A percentile compares a stretch with the other conserved stretches of the same genome.
Evolutionary conservation across 1,140 invertebrate species (phyloP).

Genomic region (Brachionus manjavacas): DNA sequence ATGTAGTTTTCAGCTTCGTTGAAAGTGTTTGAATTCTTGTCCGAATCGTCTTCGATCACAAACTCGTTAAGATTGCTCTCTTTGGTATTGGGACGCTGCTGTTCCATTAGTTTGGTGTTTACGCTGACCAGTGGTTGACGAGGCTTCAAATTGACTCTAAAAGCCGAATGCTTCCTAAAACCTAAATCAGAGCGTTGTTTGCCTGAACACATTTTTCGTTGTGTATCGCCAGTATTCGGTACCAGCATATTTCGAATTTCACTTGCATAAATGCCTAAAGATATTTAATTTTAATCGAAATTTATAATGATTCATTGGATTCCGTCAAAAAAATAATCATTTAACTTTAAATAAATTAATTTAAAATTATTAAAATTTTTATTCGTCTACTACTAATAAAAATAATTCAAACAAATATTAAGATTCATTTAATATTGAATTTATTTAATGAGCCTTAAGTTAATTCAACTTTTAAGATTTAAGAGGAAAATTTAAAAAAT

Average conservation of each 20-base stretch:
- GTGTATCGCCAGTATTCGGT: background rate
- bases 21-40: conserved; percentile 11
- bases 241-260: conserved; percentile 20
- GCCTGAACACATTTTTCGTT: background rate
- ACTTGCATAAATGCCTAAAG: conserved; percentile 24
- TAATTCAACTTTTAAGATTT: too few relatives aligned
- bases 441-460: background rate
- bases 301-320: background rate
- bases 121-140: background rate
- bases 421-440: background rate
- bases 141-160: background rate
- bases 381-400: background rate
- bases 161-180: conserved; percentile 17
- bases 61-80: background rate
- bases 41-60: background rate
- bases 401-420: background rate
- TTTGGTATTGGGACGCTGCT: conserved; percentile 20
- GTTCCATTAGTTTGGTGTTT: conserved; percentile 19
- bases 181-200: background rate
- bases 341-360: too few relatives aligned
- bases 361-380: background rate
- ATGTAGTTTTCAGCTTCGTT: background rate
- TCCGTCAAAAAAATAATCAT: background rate
- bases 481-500: background rate
- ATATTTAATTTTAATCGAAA: background rate